Evolutionary conservation across 2,888 invertebrate species (phyloP).

Genomic region (Lapara coniferarum): DNA sequence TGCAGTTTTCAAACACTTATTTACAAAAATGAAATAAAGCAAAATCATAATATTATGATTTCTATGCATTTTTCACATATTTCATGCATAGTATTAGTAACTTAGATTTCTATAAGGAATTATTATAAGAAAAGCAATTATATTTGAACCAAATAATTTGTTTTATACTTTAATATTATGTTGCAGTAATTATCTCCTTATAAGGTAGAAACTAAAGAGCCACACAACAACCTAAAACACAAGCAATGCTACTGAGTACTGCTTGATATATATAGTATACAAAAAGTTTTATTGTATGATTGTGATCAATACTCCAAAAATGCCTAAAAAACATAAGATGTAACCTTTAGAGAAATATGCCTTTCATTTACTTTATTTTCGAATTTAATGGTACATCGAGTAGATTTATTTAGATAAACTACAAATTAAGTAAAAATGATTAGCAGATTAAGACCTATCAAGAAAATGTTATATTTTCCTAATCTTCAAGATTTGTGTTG

Average conservation of each 20-base stretch:
- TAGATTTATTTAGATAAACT: neutral
- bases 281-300: neutral
- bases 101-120: constrained; percentile 1
- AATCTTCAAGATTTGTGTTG: neutral
- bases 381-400: neutral
- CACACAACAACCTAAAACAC: neutral
- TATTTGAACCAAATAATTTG: neutral
- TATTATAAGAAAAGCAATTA: neutral
- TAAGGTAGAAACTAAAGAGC: neutral
- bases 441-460: neutral
- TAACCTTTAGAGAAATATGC: too few relatives aligned
- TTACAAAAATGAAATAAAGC: neutral
- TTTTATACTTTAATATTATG: neutral
- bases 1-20: neutral
- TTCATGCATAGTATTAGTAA: neutral
- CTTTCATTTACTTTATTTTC: too few relatives aligned
- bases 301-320: neutral
- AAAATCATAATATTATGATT: neutral
- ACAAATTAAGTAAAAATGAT: neutral
- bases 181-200: neutral
- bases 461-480: neutral
- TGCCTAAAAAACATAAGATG: neutral
- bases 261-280: neutral
- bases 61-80: neutral
- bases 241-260: neutral